Conservation (phyloP, 1,140 invertebrate genomes). For the Bemisia tabaci region DNA sequence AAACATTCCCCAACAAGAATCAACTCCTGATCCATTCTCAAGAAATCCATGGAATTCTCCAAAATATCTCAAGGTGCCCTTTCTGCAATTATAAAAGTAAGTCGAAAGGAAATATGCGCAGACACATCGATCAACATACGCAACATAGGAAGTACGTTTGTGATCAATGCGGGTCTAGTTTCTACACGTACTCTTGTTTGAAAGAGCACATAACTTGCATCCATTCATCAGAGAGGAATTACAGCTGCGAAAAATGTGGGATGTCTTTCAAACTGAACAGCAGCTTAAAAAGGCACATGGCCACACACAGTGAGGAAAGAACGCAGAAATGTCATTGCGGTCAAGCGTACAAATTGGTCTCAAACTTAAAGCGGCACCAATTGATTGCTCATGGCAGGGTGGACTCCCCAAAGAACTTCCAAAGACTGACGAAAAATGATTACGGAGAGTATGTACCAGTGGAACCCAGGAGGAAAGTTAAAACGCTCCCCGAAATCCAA, state of each 20-base stretch:
- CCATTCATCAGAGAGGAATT: slow-evolving; percentile 8
- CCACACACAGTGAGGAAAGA: slow-evolving; percentile 7
- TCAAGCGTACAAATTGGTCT: slow-evolving; percentile 7
- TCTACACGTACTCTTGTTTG: slow-evolving; percentile 3
- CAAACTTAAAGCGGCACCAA: slow-evolving; percentile 6
- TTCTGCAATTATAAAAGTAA: slow-evolving; percentile 7
- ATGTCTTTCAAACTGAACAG: slow-evolving; percentile 7
- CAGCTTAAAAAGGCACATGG: slow-evolving; percentile 6
- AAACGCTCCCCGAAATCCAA: not conserved
- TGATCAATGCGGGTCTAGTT: slow-evolving; percentile 9
- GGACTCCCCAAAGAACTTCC: not conserved
- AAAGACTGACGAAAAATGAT: not conserved
- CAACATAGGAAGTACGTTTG: slow-evolving; percentile 8
- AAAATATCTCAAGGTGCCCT: slow-evolving; percentile 3
- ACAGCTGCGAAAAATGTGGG: slow-evolving; percentile 7
- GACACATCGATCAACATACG: slow-evolving; percentile 5
- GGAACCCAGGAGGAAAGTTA: not conserved
- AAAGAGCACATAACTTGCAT: slow-evolving; percentile 7
- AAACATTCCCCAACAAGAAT: slow-evolving; percentile 3
- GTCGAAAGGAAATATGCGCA: not conserved
- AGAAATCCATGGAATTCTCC: not conserved
- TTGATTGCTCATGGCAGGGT: slow-evolving; percentile 5
- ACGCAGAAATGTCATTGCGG: slow-evolving; percentile 10
- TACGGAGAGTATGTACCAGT: not conserved
- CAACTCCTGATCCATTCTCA: not conserved